A percentile compares a stretch with the other conserved stretches of the same genome.
phyloP scores from a whole-genome alignment of 2,797 vertebrate species.

The Poecilia picta region DNA sequence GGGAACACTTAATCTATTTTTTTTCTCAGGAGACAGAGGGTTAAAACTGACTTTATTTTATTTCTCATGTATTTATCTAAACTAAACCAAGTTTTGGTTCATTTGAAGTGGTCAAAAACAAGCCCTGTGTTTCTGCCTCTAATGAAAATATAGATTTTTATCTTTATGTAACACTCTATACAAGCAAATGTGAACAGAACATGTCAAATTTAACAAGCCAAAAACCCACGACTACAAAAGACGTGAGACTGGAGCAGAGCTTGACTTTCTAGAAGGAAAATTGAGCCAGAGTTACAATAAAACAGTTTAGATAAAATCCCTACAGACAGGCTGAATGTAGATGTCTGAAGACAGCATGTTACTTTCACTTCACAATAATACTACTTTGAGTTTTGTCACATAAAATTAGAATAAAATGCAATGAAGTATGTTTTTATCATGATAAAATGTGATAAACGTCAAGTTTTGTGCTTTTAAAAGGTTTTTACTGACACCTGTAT shows the following conservation, averaged over 20 bases:
- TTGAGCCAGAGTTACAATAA: neutral
- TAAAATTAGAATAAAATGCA: neutral
- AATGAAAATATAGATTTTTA: neutral
- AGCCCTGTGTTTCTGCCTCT: neutral
- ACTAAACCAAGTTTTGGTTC: neutral
- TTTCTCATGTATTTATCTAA: neutral
- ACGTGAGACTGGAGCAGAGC: neutral
- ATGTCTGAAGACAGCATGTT: neutral
- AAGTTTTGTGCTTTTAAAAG: neutral
- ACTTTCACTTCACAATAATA: neutral
- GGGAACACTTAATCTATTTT: neutral
- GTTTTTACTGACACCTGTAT: neutral
- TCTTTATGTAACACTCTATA: neutral
- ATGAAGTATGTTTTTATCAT: neutral
- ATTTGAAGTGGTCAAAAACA: neutral
- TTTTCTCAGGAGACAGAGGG: neutral
- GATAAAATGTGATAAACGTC: neutral
- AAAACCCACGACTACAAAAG: neutral
- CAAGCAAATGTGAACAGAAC: neutral
- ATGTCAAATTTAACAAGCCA: neutral
- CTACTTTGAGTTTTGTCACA: neutral
- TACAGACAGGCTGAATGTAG: no score
- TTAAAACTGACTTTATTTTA: neutral
- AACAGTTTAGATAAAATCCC: neutral
- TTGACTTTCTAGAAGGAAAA: neutral